Percentiles rank a stretch among this genome's conserved stretches.
These are phyloP conservation scores for Catharus bicknelli DNA, from an alignment of 2,113 vertebrate genomes.

Conservation along the genomic window DNA sequence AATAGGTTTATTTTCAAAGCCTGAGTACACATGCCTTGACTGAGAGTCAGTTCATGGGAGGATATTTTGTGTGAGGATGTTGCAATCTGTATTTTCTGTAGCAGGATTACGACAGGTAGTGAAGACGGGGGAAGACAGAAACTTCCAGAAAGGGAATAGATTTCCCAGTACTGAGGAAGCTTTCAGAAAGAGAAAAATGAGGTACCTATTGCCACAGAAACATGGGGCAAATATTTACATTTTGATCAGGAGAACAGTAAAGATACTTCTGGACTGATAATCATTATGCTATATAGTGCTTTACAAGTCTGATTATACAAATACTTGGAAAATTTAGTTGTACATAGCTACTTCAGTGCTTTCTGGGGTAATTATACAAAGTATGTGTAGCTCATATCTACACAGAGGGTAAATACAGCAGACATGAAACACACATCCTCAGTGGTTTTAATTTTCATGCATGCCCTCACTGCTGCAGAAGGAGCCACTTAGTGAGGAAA, in stretches of 20 bases:
- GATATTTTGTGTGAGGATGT: not conserved
- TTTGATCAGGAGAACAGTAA: not conserved
- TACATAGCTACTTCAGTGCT: not conserved
- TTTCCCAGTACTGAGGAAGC: not conserved
- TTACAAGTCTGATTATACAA: not conserved
- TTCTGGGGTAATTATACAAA: not conserved
- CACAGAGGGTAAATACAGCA: not conserved
- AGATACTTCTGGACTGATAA: not conserved
- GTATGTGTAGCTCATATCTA: fast-evolving
- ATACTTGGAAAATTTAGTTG: not conserved
- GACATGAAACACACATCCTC: not conserved
- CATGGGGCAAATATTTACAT: not conserved
- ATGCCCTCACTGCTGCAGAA: not conserved
- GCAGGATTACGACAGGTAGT: not conserved
- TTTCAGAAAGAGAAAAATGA: not conserved
- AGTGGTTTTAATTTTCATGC: not conserved
- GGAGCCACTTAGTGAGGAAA: not conserved
- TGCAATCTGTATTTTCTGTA: not conserved
- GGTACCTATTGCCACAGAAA: not conserved
- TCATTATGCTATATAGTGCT: not conserved
- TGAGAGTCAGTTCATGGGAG: not conserved
- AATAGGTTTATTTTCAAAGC: not conserved
- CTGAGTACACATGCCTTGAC: not conserved
- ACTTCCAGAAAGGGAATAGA: not conserved
- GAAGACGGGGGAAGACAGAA: not conserved